Base-by-base conservation (phyloP, 1,140 invertebrate genomes). In the Reticulitermes speratus region DNA sequence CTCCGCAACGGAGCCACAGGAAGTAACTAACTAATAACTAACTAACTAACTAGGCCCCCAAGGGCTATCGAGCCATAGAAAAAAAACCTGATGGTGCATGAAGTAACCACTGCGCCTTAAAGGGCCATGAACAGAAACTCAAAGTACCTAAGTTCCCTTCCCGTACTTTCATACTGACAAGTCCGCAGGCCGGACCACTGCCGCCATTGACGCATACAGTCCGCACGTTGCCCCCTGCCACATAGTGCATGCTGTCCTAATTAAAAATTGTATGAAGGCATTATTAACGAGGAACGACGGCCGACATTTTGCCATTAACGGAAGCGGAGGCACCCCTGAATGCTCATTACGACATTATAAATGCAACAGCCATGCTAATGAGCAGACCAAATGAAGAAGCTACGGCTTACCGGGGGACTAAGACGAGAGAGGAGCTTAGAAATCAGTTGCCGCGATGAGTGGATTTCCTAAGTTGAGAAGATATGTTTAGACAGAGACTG, bases 331-430 rank as follows among this genome's bases (percentile, higher is more conserved):
- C 65, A 30, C 65, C 65, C n/a, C 65, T 75, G 65, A n/a, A 2
- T 75, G n/a, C 65, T 75, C 65, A 75, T 75, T 75, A 75, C n/a
- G 9, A 75, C 65, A 75, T 75, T 75, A 75, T 25, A n/a, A 75
- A 75, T 75, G 65, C 25, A 75, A 75, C 6, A 30, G 65, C n/a
- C n/a, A 75, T 30, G 65, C 25, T 75, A 75, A 75, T 14, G 65
- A 75, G 65, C n/a, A 8, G 52, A 1, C 2, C 9, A 25, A 25
- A 75, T 75, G 65, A 14, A 75, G 7, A 38, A 5, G 9, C 12
- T 12, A 16, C 7, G n/a, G 25, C 65, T 75, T 30, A 30, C 65
- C 25, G n/a, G 2, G 7, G 25, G 16, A 1, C 52, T 19, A 19
- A 8, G 65, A 25, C 7, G 25, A 25, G 9, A 25, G 65, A 9